Evolutionary conservation across 64 coral and sea anemone genomes (phyloP), one percentile per base, ranked within the genome.

Genomic region (Catalaphyllia jardinei): DNA sequence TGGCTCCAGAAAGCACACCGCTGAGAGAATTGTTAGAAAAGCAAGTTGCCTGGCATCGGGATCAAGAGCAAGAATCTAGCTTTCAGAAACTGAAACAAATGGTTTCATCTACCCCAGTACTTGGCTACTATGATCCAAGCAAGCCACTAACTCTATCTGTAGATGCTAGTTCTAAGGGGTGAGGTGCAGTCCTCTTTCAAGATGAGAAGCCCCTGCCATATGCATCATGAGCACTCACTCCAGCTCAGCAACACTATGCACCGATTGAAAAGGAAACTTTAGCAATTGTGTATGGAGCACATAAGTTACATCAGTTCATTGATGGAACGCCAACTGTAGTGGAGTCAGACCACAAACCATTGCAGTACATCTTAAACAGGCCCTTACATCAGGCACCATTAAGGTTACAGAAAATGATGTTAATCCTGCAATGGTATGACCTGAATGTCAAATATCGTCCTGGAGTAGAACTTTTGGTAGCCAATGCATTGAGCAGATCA

Each of bases 1-100:
- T 93, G 61, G 65, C 83, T n/a, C 22, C 33, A 25, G 59, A 38
- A 28, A 85, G 55, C 61, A 80, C 87, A 60, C 92, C 87, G 61
- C 25, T 94, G 7, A 92, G 74, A 92, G 31, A 90, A 69, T 72
- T 90, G 19, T 20, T 74, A 71, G 87, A 94, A 22, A 86, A 83
- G 67, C 19, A 65, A 3, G 50, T 91, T 77, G 65, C n/a, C 35
- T 88, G 91, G 76, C 75, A 79, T 4, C 89, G 87, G 79, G 72
- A 75, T 19, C 42, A 51, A 20, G n/a, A 33, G 14, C 86, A 94
- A 75, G 67, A 85, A 69, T 17, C 9, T 61, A 77, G 82, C 60
- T 92, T 92, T 39, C 59, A 78, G 24, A 79, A 79, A 52, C 77
- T 92, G 1, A 89, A 86, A 52, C 60, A 67, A 17, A 31, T 89